Percentiles rank a stretch among this genome's conserved stretches.
Conservation (phyloP, 2,888 invertebrate species). For the Mesorhabditis spiculigera region DNA sequence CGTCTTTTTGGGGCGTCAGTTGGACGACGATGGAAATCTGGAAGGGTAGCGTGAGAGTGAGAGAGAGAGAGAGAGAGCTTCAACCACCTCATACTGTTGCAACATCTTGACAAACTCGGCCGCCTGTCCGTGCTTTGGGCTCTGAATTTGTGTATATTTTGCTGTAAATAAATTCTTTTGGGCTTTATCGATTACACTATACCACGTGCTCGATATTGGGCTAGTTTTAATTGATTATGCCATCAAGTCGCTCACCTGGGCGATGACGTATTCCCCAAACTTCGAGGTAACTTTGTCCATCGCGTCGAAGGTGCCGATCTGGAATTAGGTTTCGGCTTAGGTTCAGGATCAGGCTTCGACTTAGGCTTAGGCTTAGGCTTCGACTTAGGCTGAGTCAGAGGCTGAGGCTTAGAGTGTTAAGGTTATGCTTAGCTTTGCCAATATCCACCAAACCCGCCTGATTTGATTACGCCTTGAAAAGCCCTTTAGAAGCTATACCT, state of each 20-base stretch:
- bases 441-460: too few relatives aligned
- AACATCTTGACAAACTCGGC: not conserved
- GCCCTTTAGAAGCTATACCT: too few relatives aligned
- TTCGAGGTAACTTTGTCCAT: not conserved
- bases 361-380: too few relatives aligned
- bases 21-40: constrained; percentile 1
- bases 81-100: constrained; percentile 1
- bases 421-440: too few relatives aligned
- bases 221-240: too few relatives aligned
- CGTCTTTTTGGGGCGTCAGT: not conserved
- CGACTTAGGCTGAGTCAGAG: too few relatives aligned
- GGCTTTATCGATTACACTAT: not conserved
- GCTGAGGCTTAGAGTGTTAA: too few relatives aligned
- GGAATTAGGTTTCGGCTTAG: too few relatives aligned
- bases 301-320: constrained; percentile 4
- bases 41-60: not conserved
- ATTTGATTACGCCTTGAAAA: too few relatives aligned
- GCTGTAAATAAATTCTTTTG: not conserved
- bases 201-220: too few relatives aligned
- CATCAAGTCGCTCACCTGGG: not conserved
- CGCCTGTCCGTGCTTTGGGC: not conserved
- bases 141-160: not conserved
- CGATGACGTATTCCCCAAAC: constrained; percentile 1
- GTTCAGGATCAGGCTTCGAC: too few relatives aligned
- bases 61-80: not conserved